Evolutionary conservation across 2,888 invertebrate genomes (phyloP).

Genomic region (Lithosia quadra): DNA sequence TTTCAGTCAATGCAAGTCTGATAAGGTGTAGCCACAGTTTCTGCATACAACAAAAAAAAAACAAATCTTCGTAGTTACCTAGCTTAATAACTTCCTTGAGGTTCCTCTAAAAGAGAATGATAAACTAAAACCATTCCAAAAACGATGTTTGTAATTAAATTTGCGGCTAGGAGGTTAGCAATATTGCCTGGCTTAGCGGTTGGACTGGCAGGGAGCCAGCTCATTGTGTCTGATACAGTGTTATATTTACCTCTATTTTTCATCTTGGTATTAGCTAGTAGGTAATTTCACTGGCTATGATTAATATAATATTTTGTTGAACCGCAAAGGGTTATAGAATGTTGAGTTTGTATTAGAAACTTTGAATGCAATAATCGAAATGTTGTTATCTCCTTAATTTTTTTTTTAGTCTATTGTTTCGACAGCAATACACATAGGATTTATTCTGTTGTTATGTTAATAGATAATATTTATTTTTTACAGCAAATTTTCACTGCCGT

Average conservation of each 20-base stretch:
- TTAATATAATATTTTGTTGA: constrained; percentile 6
- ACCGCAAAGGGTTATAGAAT: neutral
- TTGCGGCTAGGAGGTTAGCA: constrained; percentile 6
- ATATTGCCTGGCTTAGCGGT: constrained; percentile 15
- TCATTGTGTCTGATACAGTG: constrained; percentile 7
- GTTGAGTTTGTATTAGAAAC: neutral
- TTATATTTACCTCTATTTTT: neutral
- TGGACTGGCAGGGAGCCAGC: constrained; percentile 17
- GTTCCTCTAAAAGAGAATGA: neutral
- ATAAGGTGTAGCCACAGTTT: neutral
- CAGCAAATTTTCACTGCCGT: too few species aligned
- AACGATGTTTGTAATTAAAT: constrained; percentile 10
- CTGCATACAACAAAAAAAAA: neutral
- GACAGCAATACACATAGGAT: too few species aligned
- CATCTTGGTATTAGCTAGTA: neutral
- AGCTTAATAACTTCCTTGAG: neutral
- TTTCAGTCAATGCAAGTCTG: too few species aligned
- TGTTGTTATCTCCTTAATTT: too few species aligned
- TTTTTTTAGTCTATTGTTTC: too few species aligned
- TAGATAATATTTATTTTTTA: too few species aligned
- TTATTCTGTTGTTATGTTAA: too few species aligned
- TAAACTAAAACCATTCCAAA: neutral
- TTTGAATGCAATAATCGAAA: too few species aligned
- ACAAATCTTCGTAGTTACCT: neutral
- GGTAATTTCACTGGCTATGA: neutral